Base-by-base conservation (phyloP, 2,888 invertebrate genomes). In the Pycnomerus fuliginosus region DNA sequence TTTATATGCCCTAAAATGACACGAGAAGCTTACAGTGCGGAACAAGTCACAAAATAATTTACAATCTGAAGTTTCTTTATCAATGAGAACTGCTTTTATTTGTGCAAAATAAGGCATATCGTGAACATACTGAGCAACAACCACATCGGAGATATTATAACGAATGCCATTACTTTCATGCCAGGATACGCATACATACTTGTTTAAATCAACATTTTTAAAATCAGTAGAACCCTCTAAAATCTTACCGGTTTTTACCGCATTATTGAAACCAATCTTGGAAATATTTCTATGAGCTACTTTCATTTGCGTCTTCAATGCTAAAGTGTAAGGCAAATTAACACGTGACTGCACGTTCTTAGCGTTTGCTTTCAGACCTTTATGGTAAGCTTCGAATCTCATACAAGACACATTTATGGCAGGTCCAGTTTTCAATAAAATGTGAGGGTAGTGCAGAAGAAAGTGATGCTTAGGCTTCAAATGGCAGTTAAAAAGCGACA, bases 371-470 rank as follows among this genome's bases (percentile, higher is more conserved):
- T 41, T 41, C 8, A 41, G 24, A n/a, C 24, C 13, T 13, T 37
- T 38, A 25, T 41, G 41, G 14, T 41, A 35, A 25, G 34, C 41
- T 22, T 41, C 41, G 17, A 34, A 35, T 11, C 41, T 17, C 34
- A 41, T 35, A 8, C 25, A 35, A 23, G 25, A 41, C 8, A 35
- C 13, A 23, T 36, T 11, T 23, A 25, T 24, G 3, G 25, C 24
- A 13, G 41, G 34, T 7, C 41, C 41, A 20, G 14, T 12, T 24
- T 41, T 17, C 15, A 10, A 13, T n/a, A 41, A 13, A 22, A 41
- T 41, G 3, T 24, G 25, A 15, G 34, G 33, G 12, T 35, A 25
- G 20, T 36, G 33, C 22, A 41, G 13, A 16, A 41, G 23, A 10
- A 41, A 41, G 16, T 41, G 41, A 24, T 25, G 33, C 25, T 41